Evolutionary conservation across 2,113 vertebrate species (phyloP), one percentile per base, ranked within the genome.

Genomic region (Eretmochelys imbricata): DNA sequence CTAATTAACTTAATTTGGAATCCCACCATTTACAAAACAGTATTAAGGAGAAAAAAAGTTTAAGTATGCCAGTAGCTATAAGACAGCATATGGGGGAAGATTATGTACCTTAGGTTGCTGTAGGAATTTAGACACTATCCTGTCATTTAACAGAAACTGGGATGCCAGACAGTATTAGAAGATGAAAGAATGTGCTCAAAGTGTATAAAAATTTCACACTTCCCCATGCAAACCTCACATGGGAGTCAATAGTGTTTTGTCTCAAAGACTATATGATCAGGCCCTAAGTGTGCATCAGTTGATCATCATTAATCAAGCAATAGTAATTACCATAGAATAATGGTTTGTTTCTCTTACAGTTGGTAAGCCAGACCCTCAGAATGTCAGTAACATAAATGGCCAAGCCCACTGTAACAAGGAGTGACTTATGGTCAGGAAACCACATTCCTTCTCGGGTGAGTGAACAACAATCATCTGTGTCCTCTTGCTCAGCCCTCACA

Each of bases 1-100:
- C 90, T 96, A 85, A 93, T 84, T 91, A 0, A 69, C 85, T 91
- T 89, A 90, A 91, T 5, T 92, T 31, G 50, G 62, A 90, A 80
- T n/a, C n/a, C 2, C 7, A 93, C 24, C 2, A 19, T 76, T 6
- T 65, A 83, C 10, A 94, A 89, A 96, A 80, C 8, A 19, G 1
- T 82, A 27, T 55, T 93, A 81, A 31, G 14, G 76, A 72, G 83
- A 84, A 29, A 35, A 65, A 31, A 51, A 31, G 31, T 38, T 22
- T 6, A 84, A 3, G 5, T 42, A 65, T 46, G 1, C n/a, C 4
- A 48, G 65, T 16, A 89, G 2, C n/a, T 55, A 12, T 62, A 7
- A 84, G 57, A 42, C 8, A 76, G 9, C 8, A 93, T 93, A 85
- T 38, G 3, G 1, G 83, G 49, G 10, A 86, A 42, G 29, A 79